phyloP scores from a whole-genome alignment of 1,140 invertebrate species.

The Apis dorsata region DNA sequence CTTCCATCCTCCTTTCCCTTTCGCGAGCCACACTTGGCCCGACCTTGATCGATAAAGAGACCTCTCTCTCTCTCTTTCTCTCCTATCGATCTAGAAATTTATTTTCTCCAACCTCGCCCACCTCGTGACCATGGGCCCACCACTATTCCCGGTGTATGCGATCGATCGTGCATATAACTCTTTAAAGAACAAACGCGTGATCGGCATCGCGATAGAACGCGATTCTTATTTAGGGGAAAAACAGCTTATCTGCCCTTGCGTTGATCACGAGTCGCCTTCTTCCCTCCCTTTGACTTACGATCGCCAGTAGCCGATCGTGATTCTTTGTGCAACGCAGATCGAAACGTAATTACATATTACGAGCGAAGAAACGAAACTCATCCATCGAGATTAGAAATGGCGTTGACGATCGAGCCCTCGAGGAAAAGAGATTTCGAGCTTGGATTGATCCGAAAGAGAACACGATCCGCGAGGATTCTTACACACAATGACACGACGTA shows the following conservation, averaged over 20 bases:
- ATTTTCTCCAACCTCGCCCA: slow-evolving; percentile 39
- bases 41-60: slow-evolving; percentile 38
- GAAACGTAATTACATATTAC: neutral
- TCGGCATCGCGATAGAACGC: slow-evolving; percentile 11
- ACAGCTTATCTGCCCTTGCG: neutral
- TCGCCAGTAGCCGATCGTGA: neutral
- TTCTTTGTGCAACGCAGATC: neutral
- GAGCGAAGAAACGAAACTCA: neutral
- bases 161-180: neutral
- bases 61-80: neutral
- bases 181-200: neutral
- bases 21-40: neutral
- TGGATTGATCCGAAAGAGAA: no score
- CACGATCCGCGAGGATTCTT: no score
- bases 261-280: neutral
- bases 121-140: neutral
- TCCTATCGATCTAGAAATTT: slow-evolving; percentile 50
- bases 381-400: neutral
- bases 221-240: slow-evolving; percentile 24
- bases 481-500: no score
- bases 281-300: neutral
- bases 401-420: neutral
- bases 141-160: neutral
- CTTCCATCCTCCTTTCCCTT: neutral
- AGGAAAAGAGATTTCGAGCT: neutral